Evolutionary conservation across 2,888 invertebrate genomes (phyloP).

Genomic region (Eupithecia dodoneata): DNA sequence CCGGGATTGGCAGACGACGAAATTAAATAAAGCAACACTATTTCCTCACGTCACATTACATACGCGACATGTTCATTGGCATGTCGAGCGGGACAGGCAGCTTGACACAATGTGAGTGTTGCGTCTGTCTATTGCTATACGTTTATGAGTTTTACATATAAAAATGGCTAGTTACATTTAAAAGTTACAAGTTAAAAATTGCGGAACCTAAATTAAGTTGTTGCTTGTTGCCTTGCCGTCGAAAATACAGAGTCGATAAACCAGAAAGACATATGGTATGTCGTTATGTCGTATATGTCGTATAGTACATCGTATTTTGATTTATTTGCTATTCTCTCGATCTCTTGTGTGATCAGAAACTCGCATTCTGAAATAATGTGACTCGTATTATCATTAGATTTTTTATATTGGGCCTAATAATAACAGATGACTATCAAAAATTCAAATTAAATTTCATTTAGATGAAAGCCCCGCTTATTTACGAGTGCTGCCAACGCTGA

Average conservation of each 20-base stretch:
- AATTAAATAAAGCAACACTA: conserved; percentile 77
- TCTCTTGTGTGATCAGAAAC: background rate
- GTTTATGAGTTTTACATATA: conserved; percentile 15
- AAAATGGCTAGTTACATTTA: too few relatives aligned
- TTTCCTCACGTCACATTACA: conserved; percentile 70
- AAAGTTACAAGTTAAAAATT: background rate
- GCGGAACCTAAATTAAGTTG: conserved; percentile 1
- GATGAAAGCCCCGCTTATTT: conserved; percentile 21
- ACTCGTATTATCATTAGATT: background rate
- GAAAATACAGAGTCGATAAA: background rate
- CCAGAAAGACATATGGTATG: too few relatives aligned
- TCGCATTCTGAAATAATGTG: background rate
- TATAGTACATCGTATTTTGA: background rate
- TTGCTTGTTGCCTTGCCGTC: background rate
- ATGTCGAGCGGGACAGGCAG: conserved; percentile 44
- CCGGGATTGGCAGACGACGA: conserved; percentile 51
- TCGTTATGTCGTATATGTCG: too few relatives aligned
- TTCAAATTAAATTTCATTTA: conserved; percentile 12
- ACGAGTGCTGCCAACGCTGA: conserved; percentile 23
- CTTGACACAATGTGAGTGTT: conserved; percentile 32
- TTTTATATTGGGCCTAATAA: too few relatives aligned
- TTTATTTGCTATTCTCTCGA: background rate
- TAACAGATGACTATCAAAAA: background rate
- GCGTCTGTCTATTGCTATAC: conserved; percentile 16
- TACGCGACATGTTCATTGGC: conserved; percentile 67